Conservation (phyloP, 2,113 vertebrate genomes). For the Smithornis capensis region DNA sequence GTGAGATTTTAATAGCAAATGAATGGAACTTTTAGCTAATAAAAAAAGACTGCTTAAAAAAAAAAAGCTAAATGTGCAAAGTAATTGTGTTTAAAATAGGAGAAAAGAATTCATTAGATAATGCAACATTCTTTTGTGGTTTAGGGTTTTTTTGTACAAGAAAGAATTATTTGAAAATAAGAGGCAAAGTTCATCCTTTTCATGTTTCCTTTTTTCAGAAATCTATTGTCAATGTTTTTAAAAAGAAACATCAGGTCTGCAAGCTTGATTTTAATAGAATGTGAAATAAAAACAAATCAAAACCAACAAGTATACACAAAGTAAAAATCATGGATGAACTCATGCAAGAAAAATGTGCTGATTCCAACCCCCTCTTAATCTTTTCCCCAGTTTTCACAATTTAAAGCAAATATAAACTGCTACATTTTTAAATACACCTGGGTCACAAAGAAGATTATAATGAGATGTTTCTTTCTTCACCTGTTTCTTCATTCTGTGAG, state of each 20-base stretch:
- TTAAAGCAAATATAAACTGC: neutral
- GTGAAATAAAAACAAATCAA: neutral
- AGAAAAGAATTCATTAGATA: neutral
- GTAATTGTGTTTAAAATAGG: neutral
- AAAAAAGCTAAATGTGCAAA: neutral
- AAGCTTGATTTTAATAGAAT: neutral
- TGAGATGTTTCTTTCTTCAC: neutral
- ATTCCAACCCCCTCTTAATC: fast-evolving
- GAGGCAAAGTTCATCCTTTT: neutral
- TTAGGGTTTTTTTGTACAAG: neutral
- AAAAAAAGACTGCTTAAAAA: neutral
- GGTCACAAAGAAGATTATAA: neutral
- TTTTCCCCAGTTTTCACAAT: neutral
- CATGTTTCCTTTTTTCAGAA: neutral
- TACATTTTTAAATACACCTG: neutral
- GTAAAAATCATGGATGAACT: neutral
- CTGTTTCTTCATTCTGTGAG: neutral
- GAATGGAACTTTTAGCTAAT: neutral
- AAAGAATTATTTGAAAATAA: neutral
- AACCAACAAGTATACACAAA: neutral
- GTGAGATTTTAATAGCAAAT: neutral
- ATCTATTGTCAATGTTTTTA: neutral
- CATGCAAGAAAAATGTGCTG: neutral
- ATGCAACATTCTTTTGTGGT: neutral
- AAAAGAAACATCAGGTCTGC: neutral